Evolutionary conservation across 35 echinoderm and acorn worm species (phyloP).

Genomic region (Chiridota heheva): DNA sequence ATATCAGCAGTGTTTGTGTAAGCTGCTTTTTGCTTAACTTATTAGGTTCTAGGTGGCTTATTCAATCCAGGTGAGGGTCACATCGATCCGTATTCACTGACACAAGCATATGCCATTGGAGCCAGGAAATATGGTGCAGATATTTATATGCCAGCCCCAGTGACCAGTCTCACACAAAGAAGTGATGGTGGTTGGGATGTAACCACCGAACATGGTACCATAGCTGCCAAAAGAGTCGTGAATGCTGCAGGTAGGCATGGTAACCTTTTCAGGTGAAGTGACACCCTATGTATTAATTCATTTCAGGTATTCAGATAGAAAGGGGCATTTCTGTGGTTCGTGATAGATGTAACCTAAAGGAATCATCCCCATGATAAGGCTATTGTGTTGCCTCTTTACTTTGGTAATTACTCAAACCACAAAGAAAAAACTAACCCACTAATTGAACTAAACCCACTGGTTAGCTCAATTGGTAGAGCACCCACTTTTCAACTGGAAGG

Average conservation of each 20-base stretch:
- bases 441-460: too few relatives aligned
- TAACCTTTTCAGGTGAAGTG: background rate
- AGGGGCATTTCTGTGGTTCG: background rate
- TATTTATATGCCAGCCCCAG: slow-evolving; percentile 73
- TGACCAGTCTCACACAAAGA: slow-evolving; percentile 38
- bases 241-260: slow-evolving; percentile 87
- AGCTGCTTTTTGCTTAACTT: too few relatives aligned
- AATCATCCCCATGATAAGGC: too few relatives aligned
- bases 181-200: slow-evolving; percentile 88
- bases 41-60: slow-evolving; percentile 77
- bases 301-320: background rate
- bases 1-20: too few relatives aligned
- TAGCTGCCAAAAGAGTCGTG: slow-evolving; percentile 72
- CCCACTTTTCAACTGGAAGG: too few relatives aligned
- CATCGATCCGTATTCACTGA: slow-evolving; percentile 93
- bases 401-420: too few relatives aligned
- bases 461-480: too few relatives aligned
- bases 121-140: slow-evolving; percentile 95
- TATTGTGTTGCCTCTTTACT: too few relatives aligned
- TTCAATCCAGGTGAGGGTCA: slow-evolving; percentile 79
- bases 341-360: background rate
- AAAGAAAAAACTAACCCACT: too few relatives aligned
- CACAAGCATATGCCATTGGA: slow-evolving; percentile 83
- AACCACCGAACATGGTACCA: slow-evolving; percentile 75
- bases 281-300: background rate